These are phyloP conservation scores for Dascyllus trimaculatus DNA, from an alignment of 2,113 vertebrate species.

Conservation along the genomic window DNA sequence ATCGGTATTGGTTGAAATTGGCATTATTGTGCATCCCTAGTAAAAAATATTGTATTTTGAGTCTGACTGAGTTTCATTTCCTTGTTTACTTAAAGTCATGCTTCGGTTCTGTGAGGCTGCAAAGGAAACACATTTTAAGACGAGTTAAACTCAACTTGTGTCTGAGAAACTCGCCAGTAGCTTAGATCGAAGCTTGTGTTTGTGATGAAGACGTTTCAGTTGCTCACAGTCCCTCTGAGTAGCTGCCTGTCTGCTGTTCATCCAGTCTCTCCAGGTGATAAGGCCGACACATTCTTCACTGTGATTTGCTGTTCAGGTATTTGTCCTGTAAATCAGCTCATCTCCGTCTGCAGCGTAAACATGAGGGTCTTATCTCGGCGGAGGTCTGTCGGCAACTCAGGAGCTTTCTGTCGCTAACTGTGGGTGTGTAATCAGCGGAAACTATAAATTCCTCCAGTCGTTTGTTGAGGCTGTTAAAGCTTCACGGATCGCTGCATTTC, in stretches of 20 bases:
- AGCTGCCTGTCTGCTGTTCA: slow-evolving; percentile 19
- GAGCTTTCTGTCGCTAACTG: slow-evolving; percentile 29
- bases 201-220: neutral
- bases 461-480: slow-evolving; percentile 18
- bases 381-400: slow-evolving; percentile 29
- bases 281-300: slow-evolving; percentile 44
- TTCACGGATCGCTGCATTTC: slow-evolving; percentile 11
- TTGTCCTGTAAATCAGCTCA: slow-evolving; percentile 25
- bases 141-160: too few species aligned
- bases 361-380: slow-evolving; percentile 54
- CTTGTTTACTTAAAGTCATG: too few species aligned
- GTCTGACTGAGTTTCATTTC: neutral
- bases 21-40: too few species aligned
- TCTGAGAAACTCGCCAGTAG: too few species aligned
- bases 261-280: slow-evolving; percentile 16
- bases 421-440: slow-evolving; percentile 30
- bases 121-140: neutral
- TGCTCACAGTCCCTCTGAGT: too few species aligned
- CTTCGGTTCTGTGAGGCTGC: neutral
- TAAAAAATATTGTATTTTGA: too few species aligned
- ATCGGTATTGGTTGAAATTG: too few species aligned
- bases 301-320: slow-evolving; percentile 29
- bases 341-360: slow-evolving; percentile 29
- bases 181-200: too few species aligned
- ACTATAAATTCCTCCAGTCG: slow-evolving; percentile 28